Evolutionary conservation across 2,797 vertebrate genomes (phyloP).

Genomic region (Sphenodon punctatus): DNA sequence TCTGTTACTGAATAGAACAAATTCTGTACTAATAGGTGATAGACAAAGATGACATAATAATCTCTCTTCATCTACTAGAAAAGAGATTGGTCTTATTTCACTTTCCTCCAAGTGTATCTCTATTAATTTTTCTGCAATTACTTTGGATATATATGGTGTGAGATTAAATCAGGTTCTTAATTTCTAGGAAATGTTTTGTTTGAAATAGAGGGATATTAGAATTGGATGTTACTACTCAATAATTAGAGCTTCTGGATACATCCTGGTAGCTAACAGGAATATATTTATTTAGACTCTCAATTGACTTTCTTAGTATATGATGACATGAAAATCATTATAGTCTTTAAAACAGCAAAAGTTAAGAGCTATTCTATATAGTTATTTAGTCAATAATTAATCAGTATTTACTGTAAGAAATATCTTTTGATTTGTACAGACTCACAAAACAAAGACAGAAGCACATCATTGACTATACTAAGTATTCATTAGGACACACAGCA

Average conservation of each 20-base stretch:
- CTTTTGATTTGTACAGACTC: neutral
- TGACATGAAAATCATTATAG: neutral
- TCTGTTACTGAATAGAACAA: too few species aligned
- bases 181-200: constrained; percentile 1
- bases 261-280: constrained; percentile 10
- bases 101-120: neutral
- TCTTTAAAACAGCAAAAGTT: neutral
- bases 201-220: neutral
- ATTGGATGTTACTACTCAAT: neutral
- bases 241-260: constrained; percentile 40
- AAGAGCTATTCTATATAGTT: neutral
- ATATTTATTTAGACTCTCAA: neutral
- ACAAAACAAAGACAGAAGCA: neutral
- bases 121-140: neutral
- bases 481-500: neutral
- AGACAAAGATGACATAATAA: too few species aligned
- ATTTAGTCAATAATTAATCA: neutral
- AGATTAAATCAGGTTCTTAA: neutral
- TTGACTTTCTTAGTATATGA: neutral
- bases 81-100: neutral
- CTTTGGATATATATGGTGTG: neutral
- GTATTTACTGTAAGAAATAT: neutral
- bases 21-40: too few species aligned
- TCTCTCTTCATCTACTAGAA: too few species aligned
- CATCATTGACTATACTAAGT: neutral